phyloP scores from a whole-genome alignment of 2,888 invertebrate species.

The Linnaemya tessellans region DNA sequence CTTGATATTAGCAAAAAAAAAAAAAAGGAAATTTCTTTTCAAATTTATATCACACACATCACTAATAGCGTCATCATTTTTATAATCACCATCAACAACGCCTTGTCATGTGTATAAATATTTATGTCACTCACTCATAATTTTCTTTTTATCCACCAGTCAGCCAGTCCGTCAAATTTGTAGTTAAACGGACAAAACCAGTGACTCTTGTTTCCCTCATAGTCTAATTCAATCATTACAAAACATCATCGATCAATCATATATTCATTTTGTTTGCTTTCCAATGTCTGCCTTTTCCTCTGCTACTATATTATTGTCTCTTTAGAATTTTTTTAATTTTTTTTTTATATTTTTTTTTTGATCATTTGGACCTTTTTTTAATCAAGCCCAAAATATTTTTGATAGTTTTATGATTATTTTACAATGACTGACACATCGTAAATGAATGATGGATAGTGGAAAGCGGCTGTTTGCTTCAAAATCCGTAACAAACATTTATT shows the following conservation, averaged over 20 bases:
- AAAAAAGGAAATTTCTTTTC: not conserved
- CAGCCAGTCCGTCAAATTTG: slow-evolving; percentile 12
- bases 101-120: slow-evolving; percentile 58
- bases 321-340: slow-evolving; percentile 15
- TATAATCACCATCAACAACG: slow-evolving; percentile 28
- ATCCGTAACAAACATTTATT: slow-evolving; percentile 35
- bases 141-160: slow-evolving; percentile 51
- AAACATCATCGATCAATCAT: slow-evolving; percentile 66
- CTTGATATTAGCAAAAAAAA: slow-evolving; percentile 1
- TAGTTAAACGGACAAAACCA: slow-evolving; percentile 50
- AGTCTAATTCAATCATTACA: slow-evolving; percentile 41
- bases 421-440: slow-evolving; percentile 39
- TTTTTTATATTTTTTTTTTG: no score
- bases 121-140: slow-evolving; percentile 61
- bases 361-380: slow-evolving; percentile 34
- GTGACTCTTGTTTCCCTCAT: slow-evolving; percentile 40
- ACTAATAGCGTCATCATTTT: slow-evolving; percentile 40
- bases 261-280: slow-evolving; percentile 47
- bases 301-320: not conserved
- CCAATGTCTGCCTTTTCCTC: slow-evolving; percentile 34
- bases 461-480: slow-evolving; percentile 57
- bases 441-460: slow-evolving; percentile 64
- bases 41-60: slow-evolving; percentile 15
- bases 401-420: slow-evolving; percentile 44
- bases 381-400: slow-evolving; percentile 48